Evolutionary conservation across 2,888 invertebrate species (phyloP), one percentile per base, ranked within the genome.

Genomic region (Venusia cambrica): DNA sequence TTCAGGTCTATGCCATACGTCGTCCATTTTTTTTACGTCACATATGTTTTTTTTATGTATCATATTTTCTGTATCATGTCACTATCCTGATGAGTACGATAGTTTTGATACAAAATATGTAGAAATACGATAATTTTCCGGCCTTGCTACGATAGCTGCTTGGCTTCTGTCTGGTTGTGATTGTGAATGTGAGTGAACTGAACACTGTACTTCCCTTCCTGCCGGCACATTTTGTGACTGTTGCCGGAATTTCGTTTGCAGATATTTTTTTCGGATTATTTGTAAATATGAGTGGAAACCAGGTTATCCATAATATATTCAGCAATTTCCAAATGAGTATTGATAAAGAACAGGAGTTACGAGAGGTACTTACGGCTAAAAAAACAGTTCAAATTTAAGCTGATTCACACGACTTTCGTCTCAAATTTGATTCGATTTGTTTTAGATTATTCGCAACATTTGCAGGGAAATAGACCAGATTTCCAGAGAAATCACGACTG

Each of bases 401-500:
- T 2, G 10, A 10, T 10, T 20, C n/a, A 2, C 2, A 11, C 10
- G 11, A 8, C 20, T n/a, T 3, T n/a, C n/a, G n/a, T n/a, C n/a
- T 16, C 2, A 18, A 18, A 18, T 8, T 3, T 18, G 9, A 19
- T 19, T 8, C 4, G n/a, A 1, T 11, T 10, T 11, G 39, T 68
- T 67, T 18, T 58, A 92, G 92, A 89, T 89, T 74, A 93, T 94
- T 38, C 89, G 92, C n/a, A 81, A 74, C 22, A 88, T 90, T 32
- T 92, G 93, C 27, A 91, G 91, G 61, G 93, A 94, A 56, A 89
- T 96, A 22, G 96, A 97, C 54, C 93, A 94, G 56, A 85, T 89
- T 41, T 90, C 93, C 0, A 89, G 96, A 33, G 94, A 95, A 73
- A 92, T 94, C 12, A 87, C 92, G n/a, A 94, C 94, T 10, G 79